A percentile compares a stretch with the other conserved stretches of the same genome.
Evolutionary conservation across 2,888 invertebrate species (phyloP).

Genomic region (Epinotia ramella): DNA sequence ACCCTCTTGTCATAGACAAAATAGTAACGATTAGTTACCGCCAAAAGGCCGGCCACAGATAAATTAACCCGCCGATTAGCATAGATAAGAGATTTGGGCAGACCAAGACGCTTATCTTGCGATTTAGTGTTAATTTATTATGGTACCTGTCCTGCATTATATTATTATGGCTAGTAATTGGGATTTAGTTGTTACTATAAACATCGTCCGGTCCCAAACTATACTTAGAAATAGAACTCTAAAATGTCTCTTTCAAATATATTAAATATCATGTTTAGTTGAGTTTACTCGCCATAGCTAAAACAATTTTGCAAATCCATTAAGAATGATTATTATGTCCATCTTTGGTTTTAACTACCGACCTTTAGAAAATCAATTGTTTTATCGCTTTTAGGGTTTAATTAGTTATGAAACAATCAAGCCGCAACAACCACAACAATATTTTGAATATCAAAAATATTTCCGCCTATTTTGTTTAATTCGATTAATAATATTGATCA

Average conservation of each 20-base stretch:
- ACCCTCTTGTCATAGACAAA: constrained; percentile 45
- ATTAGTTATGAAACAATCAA: not conserved
- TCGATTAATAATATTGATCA: not conserved
- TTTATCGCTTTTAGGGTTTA: constrained; percentile 4
- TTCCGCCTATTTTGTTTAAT: constrained; percentile 5
- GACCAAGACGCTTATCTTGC: constrained; percentile 48
- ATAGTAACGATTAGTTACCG: constrained; percentile 42
- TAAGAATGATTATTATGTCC: constrained; percentile 23
- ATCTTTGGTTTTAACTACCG: not conserved
- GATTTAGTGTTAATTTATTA: constrained; percentile 43
- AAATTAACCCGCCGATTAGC: constrained; percentile 48
- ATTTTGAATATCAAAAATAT: not conserved
- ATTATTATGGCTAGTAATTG: constrained; percentile 24
- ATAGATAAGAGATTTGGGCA: constrained; percentile 48
- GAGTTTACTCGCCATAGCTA: not conserved
- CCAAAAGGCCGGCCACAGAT: constrained; percentile 46
- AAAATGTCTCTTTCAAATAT: not conserved
- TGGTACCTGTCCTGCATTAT: constrained; percentile 42
- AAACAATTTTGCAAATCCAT: constrained; percentile 29
- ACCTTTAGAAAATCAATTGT: not conserved
- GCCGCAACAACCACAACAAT: constrained; percentile 2
- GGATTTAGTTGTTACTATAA: constrained; percentile 17
- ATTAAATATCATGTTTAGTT: not conserved
- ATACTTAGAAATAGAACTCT: not conserved
- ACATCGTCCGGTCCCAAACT: not conserved